Evolutionary conservation across 2,888 invertebrate genomes (phyloP), one percentile per base, ranked within the genome.

Genomic region (Apeira syringaria): DNA sequence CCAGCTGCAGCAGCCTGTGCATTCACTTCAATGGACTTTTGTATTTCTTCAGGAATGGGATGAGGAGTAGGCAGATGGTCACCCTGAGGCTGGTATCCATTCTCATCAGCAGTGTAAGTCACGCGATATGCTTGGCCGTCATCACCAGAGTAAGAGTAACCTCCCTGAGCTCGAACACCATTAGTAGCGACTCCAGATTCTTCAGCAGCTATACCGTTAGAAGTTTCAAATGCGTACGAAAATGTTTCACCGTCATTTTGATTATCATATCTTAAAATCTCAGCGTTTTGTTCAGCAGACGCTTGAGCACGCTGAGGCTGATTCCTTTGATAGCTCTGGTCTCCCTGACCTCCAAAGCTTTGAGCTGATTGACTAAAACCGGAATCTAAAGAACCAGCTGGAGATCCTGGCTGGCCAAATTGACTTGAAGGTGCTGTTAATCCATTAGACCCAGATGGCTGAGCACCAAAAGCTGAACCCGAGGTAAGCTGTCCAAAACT

Each of bases 41-140:
- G 57, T 33, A 89, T 89, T 49, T 84, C 88, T 35, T 80, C 85
- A 17, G 88, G 89, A 27, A 89, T 86, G 1, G 89, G 89, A 24
- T 69, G 89, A 42, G 89, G 79, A 15, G 89, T 88, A 0, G 89
- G 89, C 48, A 89, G 56, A 53, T 89, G 88, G 2, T 79, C 80
- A 27, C 89, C 89, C 44, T 76, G 76, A 1, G 89, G 88, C 49
- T 64, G 68, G 50, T 76, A 89, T 1, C 89, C 89, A 24, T 88
- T 87, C 58, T 88, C 86, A 45, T 89, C 88, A 58, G 89, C 89
- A 0, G 88, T 89, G 35, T 89, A 89, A 5, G 78, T 77, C 25
- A 89, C 65, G 18, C 76, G 74, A 61, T 81, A 86, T 18, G 61
- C 47, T 56, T 86, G 80, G 3, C 89, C 89, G 44, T 89, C 87